Conservation (phyloP, 1,140 invertebrate genomes). For the Notospermus geniculatus region DNA sequence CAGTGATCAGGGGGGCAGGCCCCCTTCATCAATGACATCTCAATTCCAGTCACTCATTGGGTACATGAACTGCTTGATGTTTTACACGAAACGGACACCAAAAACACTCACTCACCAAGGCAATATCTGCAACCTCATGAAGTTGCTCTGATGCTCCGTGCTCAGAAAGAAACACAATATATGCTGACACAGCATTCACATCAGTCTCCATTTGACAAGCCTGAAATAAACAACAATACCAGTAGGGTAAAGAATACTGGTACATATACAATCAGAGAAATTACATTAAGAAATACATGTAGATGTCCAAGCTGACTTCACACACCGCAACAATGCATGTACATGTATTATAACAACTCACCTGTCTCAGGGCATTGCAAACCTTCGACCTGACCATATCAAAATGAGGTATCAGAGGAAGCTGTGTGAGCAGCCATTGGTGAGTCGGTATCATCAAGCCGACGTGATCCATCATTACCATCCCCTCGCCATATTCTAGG, state of each 20-base stretch:
- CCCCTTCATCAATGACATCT: too few relatives aligned
- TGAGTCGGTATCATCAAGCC: constrained; percentile 31
- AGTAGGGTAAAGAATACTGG: too few relatives aligned
- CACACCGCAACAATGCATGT: too few relatives aligned
- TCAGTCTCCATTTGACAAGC: constrained; percentile 90
- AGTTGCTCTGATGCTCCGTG: constrained; percentile 68
- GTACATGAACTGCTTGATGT: too few relatives aligned
- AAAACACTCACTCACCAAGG: constrained; percentile 43
- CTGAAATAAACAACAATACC: constrained; percentile 43
- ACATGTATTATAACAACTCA: too few relatives aligned
- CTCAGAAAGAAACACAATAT: constrained; percentile 79
- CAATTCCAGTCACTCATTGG: too few relatives aligned
- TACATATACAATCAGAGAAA: too few relatives aligned
- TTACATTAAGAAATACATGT: too few relatives aligned
- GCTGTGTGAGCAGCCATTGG: constrained; percentile 74
- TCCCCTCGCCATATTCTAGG: constrained; percentile 38
- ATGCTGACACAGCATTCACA: constrained; percentile 79
- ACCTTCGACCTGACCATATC: constrained; percentile 41
- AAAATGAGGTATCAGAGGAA: constrained; percentile 62
- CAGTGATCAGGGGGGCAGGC: too few relatives aligned
- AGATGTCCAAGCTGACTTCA: too few relatives aligned
- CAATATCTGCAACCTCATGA: constrained; percentile 58
- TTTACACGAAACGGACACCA: too few relatives aligned
- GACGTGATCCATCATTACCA: constrained; percentile 22
- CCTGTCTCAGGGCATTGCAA: constrained; percentile 51